A percentile compares a stretch with the other conserved stretches of the same genome.
Evolutionary conservation across 2,113 vertebrate genomes (phyloP).

Genomic region (Dromiciops gliroides): DNA sequence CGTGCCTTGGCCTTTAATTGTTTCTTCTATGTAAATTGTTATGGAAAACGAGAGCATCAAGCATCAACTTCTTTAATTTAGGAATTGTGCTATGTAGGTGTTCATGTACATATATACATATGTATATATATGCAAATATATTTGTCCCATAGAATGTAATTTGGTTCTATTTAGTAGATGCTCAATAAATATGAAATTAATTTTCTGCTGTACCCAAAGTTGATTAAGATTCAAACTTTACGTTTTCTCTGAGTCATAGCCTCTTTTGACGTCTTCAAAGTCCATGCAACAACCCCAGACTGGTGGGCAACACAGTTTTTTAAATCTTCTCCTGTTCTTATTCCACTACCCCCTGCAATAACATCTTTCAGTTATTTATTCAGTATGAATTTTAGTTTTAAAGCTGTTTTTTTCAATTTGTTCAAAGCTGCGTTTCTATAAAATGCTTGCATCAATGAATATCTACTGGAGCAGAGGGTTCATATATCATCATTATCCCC

Average conservation of each 20-base stretch:
- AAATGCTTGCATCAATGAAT: background rate
- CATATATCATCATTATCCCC: background rate
- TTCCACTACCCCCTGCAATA: background rate
- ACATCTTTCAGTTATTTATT: conserved; percentile 9
- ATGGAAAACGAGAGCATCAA: background rate
- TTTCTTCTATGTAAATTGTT: background rate
- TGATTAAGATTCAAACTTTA: background rate
- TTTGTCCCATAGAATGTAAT: background rate
- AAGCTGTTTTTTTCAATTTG: conserved; percentile 7
- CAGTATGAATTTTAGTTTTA: conserved; percentile 29
- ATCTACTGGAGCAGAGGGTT: background rate
- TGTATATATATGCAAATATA: too few species aligned
- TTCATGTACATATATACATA: background rate
- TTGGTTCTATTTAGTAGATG: background rate
- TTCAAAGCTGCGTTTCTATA: conserved; percentile 21
- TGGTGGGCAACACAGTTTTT: background rate
- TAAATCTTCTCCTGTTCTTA: background rate
- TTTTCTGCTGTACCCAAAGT: background rate
- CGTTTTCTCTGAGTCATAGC: background rate
- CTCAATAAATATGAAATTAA: background rate
- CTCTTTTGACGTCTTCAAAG: background rate
- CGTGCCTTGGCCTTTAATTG: conserved; percentile 9
- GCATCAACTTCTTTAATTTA: conserved; percentile 16
- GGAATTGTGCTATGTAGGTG: background rate
- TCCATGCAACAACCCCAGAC: background rate